These are phyloP conservation scores for Sympetrum striolatum DNA, from an alignment of 2,888 invertebrate species.

Conservation along the genomic window DNA sequence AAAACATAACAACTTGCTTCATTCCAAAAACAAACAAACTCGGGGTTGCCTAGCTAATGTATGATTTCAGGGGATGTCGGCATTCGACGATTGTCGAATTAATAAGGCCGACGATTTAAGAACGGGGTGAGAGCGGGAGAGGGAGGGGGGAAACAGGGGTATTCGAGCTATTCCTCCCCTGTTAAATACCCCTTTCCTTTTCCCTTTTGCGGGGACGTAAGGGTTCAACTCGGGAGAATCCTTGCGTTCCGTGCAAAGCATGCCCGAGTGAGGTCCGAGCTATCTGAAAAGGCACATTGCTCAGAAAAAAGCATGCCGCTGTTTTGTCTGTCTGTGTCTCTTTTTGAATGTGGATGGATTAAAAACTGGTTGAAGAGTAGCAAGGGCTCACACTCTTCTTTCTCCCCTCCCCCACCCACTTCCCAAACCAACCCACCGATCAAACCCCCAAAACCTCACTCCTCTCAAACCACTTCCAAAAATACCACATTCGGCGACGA, in stretches of 20 bases:
- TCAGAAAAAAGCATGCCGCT: slow-evolving; percentile 17
- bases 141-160: slow-evolving; percentile 45
- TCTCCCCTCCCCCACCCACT: slow-evolving; percentile 37
- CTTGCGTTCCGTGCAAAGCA: not conserved
- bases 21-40: slow-evolving; percentile 18
- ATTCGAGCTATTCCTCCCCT: slow-evolving; percentile 23
- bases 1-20: not conserved
- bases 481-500: not conserved
- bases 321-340: slow-evolving; percentile 20
- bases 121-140: not conserved
- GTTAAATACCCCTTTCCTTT: slow-evolving; percentile 25
- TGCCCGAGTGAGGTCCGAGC: not conserved
- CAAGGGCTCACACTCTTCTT: slow-evolving; percentile 42
- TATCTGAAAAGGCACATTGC: not conserved
- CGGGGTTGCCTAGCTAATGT: slow-evolving; percentile 46
- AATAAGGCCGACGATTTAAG: too few relatives aligned
- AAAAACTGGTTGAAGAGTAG: slow-evolving; percentile 41
- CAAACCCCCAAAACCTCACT: not conserved
- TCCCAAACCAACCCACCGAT: not conserved
- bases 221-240: not conserved
- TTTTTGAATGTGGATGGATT: slow-evolving; percentile 39
- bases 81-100: not conserved
- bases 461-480: not conserved
- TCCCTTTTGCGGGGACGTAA: slow-evolving; percentile 14
- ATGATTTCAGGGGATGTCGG: slow-evolving; percentile 9